These are phyloP conservation scores for Sceloporus tristichus DNA, from an alignment of 2,113 vertebrate genomes.

Conservation along the genomic window DNA sequence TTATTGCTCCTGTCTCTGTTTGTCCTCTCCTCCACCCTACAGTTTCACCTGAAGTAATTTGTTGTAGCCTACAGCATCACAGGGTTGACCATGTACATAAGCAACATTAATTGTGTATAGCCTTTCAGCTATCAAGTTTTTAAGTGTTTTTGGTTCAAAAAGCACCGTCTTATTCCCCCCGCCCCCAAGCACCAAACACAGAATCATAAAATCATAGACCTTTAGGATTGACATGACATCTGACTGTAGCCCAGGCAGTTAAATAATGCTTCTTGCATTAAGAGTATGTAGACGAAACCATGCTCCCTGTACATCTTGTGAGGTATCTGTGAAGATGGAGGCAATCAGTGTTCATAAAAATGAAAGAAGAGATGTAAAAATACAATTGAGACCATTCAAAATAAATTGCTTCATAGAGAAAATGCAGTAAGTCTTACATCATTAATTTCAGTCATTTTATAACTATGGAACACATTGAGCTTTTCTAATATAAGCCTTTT, in stretches of 20 bases:
- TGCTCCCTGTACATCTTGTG: background rate
- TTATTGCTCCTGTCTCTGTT: too few relatives aligned
- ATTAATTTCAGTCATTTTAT: slow-evolving; percentile 32
- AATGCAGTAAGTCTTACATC: slow-evolving; percentile 12
- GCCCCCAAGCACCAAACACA: too few relatives aligned
- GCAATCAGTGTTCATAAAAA: background rate
- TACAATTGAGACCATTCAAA: slow-evolving; percentile 2
- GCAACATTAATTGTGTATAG: background rate
- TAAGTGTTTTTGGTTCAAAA: background rate
- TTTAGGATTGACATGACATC: background rate
- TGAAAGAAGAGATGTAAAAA: slow-evolving; percentile 10
- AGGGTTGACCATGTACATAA: background rate
- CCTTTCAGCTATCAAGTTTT: background rate
- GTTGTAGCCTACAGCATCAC: background rate
- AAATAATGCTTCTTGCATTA: background rate
- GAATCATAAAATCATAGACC: too few relatives aligned
- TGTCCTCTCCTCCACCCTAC: background rate
- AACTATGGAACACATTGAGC: background rate
- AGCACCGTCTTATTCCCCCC: background rate
- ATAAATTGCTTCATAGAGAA: slow-evolving; percentile 6
- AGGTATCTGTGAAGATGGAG: background rate
- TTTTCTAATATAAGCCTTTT: slow-evolving; percentile 7
- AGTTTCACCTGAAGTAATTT: background rate
- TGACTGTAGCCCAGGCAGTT: background rate
- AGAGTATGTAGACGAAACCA: background rate